These are phyloP conservation scores for Ceratosolen solmsi DNA, from an alignment of 1,140 invertebrate species.

Conservation along the genomic window DNA sequence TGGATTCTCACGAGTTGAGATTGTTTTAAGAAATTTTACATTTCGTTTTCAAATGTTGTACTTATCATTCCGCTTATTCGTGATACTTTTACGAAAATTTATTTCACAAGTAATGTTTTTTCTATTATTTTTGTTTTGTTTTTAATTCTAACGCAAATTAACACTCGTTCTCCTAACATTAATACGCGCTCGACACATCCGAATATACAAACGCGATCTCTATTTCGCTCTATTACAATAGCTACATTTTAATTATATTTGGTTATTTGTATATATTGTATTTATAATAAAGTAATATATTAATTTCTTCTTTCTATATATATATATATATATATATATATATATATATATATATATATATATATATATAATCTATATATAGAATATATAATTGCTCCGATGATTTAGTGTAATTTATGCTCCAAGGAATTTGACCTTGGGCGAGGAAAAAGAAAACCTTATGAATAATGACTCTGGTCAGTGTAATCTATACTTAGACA, in stretches of 20 bases:
- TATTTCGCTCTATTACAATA: not conserved
- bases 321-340: no score
- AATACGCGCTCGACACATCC: not conserved
- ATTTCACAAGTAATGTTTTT: no score
- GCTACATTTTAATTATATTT: slow-evolving; percentile 18
- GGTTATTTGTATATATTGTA: slow-evolving; percentile 21
- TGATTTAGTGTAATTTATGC: not conserved
- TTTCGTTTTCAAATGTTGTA: not conserved
- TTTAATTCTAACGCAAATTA: no score
- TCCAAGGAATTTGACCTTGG: not conserved
- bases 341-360: no score
- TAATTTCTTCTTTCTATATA: no score
- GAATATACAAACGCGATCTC: not conserved
- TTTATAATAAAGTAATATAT: slow-evolving; percentile 33
- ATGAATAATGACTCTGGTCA: not conserved
- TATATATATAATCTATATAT: slow-evolving; percentile 10
- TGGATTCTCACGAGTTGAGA: not conserved
- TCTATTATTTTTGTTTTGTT: no score
- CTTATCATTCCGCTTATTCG: not conserved
- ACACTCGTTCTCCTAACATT: not conserved
- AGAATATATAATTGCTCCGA: not conserved
- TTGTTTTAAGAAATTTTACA: not conserved
- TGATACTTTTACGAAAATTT: no score
- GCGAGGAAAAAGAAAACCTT: slow-evolving; percentile 1
- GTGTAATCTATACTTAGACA: not conserved